Evolutionary conservation across 2,113 vertebrate species (phyloP).

Genomic region (Ancistrus triradiatus): DNA sequence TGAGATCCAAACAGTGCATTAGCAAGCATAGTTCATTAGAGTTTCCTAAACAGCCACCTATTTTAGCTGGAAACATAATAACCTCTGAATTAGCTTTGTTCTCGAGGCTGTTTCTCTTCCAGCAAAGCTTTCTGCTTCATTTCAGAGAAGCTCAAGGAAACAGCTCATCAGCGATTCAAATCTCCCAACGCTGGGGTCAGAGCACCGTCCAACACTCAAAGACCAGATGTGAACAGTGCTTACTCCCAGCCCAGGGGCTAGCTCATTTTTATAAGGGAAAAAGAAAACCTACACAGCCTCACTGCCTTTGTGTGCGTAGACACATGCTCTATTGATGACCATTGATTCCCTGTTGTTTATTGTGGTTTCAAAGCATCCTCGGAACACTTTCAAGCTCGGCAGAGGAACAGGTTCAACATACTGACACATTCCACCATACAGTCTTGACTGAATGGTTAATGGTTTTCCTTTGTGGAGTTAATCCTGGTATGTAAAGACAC

Average conservation of each 20-base stretch:
- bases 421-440: conserved; percentile 1
- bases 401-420: conserved; percentile 12
- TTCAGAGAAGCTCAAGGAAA: conserved; percentile 41
- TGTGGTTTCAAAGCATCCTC: conserved; percentile 10
- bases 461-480: background rate
- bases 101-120: conserved; percentile 24
- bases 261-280: conserved; percentile 17
- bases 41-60: conserved; percentile 27
- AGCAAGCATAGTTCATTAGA: conserved; percentile 12
- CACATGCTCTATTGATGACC: conserved; percentile 17
- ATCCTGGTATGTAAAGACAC: conserved; percentile 18
- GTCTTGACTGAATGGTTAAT: background rate
- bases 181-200: conserved; percentile 46
- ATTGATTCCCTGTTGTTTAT: background rate
- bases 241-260: conserved; percentile 11
- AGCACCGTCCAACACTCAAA: conserved; percentile 41
- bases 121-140: conserved; percentile 16
- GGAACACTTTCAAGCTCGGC: background rate
- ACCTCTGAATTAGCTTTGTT: conserved; percentile 14
- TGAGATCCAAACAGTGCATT: conserved; percentile 24
- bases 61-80: conserved; percentile 28
- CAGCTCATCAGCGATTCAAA: conserved; percentile 56
- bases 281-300: background rate
- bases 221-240: conserved; percentile 35
- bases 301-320: background rate